These are phyloP conservation scores for Leptobrachium ailaonicum DNA, from an alignment of 2,113 vertebrate genomes.

Conservation along the genomic window DNA sequence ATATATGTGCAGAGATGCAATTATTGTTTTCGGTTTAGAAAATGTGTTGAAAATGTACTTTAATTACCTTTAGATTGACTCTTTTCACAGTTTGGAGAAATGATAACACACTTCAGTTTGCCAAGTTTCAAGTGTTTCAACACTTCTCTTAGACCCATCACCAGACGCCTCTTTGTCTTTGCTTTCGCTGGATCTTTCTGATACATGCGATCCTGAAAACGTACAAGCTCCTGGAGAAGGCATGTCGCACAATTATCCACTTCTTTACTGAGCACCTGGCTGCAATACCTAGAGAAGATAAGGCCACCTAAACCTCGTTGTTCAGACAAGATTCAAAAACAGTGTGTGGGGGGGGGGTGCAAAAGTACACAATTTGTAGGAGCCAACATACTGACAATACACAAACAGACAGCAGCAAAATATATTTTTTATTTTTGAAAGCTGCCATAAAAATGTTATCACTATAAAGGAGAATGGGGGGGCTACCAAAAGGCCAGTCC, in stretches of 20 bases:
- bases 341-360: too few relatives aligned
- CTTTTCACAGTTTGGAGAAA: slow-evolving; percentile 97
- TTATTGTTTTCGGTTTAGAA: too few relatives aligned
- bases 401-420: too few relatives aligned
- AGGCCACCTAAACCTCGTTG: not conserved
- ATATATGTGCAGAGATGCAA: too few relatives aligned
- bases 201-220: slow-evolving; percentile 95
- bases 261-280: slow-evolving; percentile 92
- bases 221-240: slow-evolving; percentile 90
- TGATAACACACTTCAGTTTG: slow-evolving; percentile 91
- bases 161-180: slow-evolving; percentile 90
- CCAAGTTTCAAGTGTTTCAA: slow-evolving; percentile 90
- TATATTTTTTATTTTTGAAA: too few relatives aligned
- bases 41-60: too few relatives aligned
- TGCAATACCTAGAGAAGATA: slow-evolving; percentile 81
- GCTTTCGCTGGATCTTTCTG: slow-evolving; percentile 96
- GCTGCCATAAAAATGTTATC: too few relatives aligned
- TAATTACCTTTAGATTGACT: slow-evolving; percentile 89
- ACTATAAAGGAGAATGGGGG: too few relatives aligned
- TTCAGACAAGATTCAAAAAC: too few relatives aligned
- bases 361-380: too few relatives aligned
- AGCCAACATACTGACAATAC: too few relatives aligned
- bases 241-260: slow-evolving; percentile 86
- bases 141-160: slow-evolving; percentile 94
- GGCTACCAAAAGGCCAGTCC: too few relatives aligned